Conservation (phyloP, 1,140 invertebrate species). For the Ceratosolen fusciceps region DNA sequence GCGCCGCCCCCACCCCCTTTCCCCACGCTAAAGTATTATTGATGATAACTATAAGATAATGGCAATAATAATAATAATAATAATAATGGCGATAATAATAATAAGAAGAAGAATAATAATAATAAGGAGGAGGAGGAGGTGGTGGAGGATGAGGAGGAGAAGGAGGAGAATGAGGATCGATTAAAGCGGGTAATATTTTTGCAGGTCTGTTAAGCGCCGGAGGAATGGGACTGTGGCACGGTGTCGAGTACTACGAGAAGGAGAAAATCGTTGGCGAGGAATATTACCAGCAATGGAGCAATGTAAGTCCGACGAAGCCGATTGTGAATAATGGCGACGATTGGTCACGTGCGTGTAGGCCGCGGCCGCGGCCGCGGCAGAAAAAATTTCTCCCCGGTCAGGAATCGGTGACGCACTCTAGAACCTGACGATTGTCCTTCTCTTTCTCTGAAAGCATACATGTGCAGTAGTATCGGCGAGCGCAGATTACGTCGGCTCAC, state of each 20-base stretch:
- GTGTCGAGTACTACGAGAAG: conserved; percentile 95
- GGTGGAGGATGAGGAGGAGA: background rate
- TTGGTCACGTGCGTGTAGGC: conserved; percentile 37
- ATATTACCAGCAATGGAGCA: conserved; percentile 92
- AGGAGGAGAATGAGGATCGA: background rate
- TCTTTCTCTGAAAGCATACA: background rate
- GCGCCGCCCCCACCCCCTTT: too few relatives aligned
- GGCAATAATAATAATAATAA: too few relatives aligned
- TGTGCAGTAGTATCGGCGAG: background rate
- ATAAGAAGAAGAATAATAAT: too few relatives aligned
- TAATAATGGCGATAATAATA: too few relatives aligned
- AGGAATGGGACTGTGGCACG: conserved; percentile 95
- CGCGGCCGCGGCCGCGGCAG: background rate
- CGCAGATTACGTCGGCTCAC: background rate
- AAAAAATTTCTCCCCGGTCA: conserved; percentile 24
- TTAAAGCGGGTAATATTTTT: conserved; percentile 3
- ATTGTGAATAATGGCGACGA: conserved; percentile 27
- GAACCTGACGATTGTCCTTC: conserved; percentile 27
- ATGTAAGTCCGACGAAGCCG: conserved; percentile 76
- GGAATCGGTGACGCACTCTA: conserved; percentile 27
- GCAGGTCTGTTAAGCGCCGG: conserved; percentile 89
- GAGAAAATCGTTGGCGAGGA: conserved; percentile 92
- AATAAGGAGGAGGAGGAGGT: too few relatives aligned
- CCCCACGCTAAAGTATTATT: too few relatives aligned
- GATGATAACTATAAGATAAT: too few relatives aligned